Evolutionary conservation across 2,888 invertebrate genomes (phyloP).

Genomic region (Drosophila nr. perissopoda): DNA sequence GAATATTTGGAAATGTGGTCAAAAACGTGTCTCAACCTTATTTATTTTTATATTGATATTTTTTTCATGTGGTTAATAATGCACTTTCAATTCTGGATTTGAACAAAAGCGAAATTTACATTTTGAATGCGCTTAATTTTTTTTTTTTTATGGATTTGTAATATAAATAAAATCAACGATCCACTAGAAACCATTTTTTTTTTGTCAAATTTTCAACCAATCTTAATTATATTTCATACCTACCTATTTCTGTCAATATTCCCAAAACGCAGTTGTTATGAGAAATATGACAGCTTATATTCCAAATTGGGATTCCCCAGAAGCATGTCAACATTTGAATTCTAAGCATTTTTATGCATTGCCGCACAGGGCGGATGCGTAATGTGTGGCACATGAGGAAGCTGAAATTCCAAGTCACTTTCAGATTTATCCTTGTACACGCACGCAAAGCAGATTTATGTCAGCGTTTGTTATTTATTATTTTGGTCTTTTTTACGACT

Average conservation of each 20-base stretch:
- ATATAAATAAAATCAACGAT: background rate
- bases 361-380: constrained; percentile 54
- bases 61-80: background rate
- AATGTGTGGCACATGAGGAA: constrained; percentile 48
- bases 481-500: constrained; percentile 15
- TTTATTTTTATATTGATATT: background rate
- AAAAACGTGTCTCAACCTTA: background rate
- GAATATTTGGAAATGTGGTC: too few species aligned
- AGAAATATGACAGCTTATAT: background rate
- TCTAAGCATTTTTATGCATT: constrained; percentile 1
- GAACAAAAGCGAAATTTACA: background rate
- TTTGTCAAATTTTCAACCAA: background rate
- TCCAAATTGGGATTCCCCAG: background rate
- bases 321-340: constrained; percentile 7
- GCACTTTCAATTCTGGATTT: background rate
- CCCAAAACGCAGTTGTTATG: background rate
- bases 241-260: background rate
- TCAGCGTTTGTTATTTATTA: constrained; percentile 18
- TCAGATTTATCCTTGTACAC: constrained; percentile 53
- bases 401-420: constrained; percentile 35
- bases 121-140: fast-evolving
- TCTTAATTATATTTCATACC: background rate
- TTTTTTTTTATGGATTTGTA: background rate
- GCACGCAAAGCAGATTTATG: constrained; percentile 65
- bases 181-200: fast-evolving